These are phyloP conservation scores for Dicyrtoma fusca DNA, from an alignment of 2,888 invertebrate genomes.

Conservation along the genomic window DNA sequence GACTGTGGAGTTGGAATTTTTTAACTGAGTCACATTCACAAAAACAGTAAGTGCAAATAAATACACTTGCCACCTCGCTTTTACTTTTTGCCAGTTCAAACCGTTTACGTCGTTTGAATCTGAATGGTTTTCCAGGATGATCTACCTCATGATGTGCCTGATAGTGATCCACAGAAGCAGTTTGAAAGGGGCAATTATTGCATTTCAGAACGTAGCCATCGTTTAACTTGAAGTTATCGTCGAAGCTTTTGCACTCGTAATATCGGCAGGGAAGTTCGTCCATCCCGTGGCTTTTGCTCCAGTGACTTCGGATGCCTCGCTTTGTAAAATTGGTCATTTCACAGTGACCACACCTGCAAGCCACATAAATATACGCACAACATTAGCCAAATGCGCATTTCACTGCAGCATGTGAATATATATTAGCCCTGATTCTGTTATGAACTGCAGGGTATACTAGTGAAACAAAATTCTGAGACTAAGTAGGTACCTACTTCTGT, in stretches of 20 bases:
- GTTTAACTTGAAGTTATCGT: constrained; percentile 32
- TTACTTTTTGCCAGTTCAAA: constrained; percentile 16
- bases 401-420: too few species aligned
- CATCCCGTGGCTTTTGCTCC: constrained; percentile 36
- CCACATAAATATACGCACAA: too few species aligned
- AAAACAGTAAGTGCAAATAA: constrained; percentile 59
- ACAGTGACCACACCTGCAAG: constrained; percentile 59
- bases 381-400: too few species aligned
- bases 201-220: constrained; percentile 42
- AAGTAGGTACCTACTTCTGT: too few species aligned
- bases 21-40: constrained; percentile 58
- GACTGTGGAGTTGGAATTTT: constrained; percentile 60
- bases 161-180: constrained; percentile 36
- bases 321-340: constrained; percentile 57
- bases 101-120: constrained; percentile 37
- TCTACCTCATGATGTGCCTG: constrained; percentile 42
- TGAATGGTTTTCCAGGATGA: constrained; percentile 42
- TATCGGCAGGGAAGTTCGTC: constrained; percentile 40
- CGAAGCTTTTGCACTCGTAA: constrained; percentile 38
- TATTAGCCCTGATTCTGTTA: too few species aligned
- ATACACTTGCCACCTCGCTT: not conserved
- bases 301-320: constrained; percentile 44
- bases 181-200: constrained; percentile 43
- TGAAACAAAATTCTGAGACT: too few species aligned
- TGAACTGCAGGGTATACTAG: too few species aligned